These are phyloP conservation scores for Percopsis omiscomaycus DNA, from an alignment of 2,797 vertebrate species.

Conservation along the genomic window DNA sequence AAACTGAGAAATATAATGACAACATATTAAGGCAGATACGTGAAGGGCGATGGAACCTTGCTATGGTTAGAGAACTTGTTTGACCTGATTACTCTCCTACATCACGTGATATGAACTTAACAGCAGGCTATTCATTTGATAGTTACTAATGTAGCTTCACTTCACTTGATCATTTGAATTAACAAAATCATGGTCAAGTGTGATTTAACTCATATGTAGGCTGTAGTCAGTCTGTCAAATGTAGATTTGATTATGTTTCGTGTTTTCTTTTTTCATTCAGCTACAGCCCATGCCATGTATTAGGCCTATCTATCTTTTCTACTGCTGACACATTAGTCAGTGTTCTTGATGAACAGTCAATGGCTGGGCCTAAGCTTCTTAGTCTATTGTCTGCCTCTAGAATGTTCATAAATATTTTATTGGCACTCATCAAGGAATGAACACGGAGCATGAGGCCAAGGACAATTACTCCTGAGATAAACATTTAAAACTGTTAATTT, in stretches of 20 bases:
- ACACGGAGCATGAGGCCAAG: neutral
- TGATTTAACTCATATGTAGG: too few relatives aligned
- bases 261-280: neutral
- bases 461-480: too few relatives aligned
- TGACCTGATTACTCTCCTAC: constrained; percentile 46
- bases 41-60: neutral
- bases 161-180: too few relatives aligned
- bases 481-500: constrained; percentile 9
- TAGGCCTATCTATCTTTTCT: too few relatives aligned
- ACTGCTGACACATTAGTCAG: neutral
- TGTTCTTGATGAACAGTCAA: neutral
- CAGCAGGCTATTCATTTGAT: neutral
- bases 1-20: too few relatives aligned
- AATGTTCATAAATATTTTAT: constrained; percentile 45
- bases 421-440: neutral
- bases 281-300: neutral
- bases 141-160: too few relatives aligned
- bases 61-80: constrained; percentile 38
- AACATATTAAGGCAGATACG: neutral
- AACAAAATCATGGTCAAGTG: too few relatives aligned
- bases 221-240: neutral
- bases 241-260: neutral
- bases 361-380: neutral
- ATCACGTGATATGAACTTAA: constrained; percentile 29
- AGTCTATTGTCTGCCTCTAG: constrained; percentile 4